Percentiles rank a stretch among this genome's conserved stretches.
These are phyloP conservation scores for Acrocera orbiculus DNA, from an alignment of 2,888 invertebrate species.

Conservation along the genomic window DNA sequence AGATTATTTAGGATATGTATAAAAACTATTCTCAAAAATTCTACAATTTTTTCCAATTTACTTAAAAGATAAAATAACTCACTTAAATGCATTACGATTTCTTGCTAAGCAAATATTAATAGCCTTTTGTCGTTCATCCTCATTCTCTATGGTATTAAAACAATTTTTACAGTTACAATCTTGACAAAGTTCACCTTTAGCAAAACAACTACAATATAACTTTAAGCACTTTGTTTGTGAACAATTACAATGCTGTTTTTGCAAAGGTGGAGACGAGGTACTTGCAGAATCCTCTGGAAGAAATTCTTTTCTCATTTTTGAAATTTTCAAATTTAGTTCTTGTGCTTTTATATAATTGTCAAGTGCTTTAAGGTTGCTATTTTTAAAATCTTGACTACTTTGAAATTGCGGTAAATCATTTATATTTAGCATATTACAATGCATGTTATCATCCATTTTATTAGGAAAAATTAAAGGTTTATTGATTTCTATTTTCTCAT, in stretches of 20 bases:
- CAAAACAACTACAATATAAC: conserved; percentile 98
- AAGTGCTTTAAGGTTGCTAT: no score
- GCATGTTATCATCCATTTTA: conserved; percentile 1
- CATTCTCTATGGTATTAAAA: conserved; percentile 87
- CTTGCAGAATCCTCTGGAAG: conserved; percentile 6
- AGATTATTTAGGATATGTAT: background rate
- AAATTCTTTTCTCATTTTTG: background rate
- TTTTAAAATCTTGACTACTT: no score
- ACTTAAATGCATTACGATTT: conserved; percentile 90
- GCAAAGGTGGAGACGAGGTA: conserved; percentile 19
- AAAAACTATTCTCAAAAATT: background rate
- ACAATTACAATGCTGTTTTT: conserved; percentile 94
- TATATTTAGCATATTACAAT: background rate
- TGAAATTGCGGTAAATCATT: no score
- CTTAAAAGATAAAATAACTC: conserved; percentile 14
- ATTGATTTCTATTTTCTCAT: conserved; percentile 10
- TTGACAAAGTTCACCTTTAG: conserved; percentile 97
- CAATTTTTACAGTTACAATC: conserved; percentile 97
- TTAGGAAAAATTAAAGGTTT: background rate
- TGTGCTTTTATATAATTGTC: no score
- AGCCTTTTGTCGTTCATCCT: conserved; percentile 84
- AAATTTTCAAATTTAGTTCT: conserved; percentile 1
- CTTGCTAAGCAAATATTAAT: conserved; percentile 88
- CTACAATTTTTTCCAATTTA: no score
- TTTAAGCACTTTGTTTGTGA: conserved; percentile 97